Evolutionary conservation across 2,888 invertebrate genomes (phyloP).

Genomic region (Eupithecia subumbrata): DNA sequence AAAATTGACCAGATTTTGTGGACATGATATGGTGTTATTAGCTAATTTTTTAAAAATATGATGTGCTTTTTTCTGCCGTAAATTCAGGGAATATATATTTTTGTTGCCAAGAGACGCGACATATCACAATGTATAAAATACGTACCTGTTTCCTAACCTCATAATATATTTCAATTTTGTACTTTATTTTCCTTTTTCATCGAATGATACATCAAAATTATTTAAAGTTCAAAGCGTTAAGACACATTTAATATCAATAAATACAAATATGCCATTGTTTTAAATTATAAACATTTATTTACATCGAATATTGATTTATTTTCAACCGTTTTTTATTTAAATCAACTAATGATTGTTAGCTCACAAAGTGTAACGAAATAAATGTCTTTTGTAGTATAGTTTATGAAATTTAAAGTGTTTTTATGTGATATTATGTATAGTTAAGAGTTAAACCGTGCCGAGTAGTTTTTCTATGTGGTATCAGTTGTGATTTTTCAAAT

Average conservation of each 20-base stretch:
- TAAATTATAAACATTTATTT: constrained; percentile 31
- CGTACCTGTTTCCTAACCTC: constrained; percentile 33
- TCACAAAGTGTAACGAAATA: constrained; percentile 73
- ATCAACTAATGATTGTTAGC: constrained; percentile 64
- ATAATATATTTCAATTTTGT: constrained; percentile 14
- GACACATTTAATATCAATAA: not conserved
- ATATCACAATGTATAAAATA: constrained; percentile 43
- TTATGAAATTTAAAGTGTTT: constrained; percentile 80
- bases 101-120: constrained; percentile 27
- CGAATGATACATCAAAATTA: not conserved
- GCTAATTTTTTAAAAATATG: not conserved
- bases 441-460: constrained; percentile 84
- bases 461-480: constrained; percentile 84
- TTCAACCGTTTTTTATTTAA: constrained; percentile 49
- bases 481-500: constrained; percentile 83
- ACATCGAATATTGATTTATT: constrained; percentile 38
- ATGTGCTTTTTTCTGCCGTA: not conserved
- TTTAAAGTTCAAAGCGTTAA: not conserved
- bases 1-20: not conserved
- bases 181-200: constrained; percentile 18
- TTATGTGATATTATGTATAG: constrained; percentile 83
- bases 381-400: constrained; percentile 74
- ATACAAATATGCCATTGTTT: constrained; percentile 7
- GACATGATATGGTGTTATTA: not conserved
- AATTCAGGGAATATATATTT: constrained; percentile 14